Conservation (phyloP, 1,140 invertebrate genomes). For the Heliconius hewitsoni region DNA sequence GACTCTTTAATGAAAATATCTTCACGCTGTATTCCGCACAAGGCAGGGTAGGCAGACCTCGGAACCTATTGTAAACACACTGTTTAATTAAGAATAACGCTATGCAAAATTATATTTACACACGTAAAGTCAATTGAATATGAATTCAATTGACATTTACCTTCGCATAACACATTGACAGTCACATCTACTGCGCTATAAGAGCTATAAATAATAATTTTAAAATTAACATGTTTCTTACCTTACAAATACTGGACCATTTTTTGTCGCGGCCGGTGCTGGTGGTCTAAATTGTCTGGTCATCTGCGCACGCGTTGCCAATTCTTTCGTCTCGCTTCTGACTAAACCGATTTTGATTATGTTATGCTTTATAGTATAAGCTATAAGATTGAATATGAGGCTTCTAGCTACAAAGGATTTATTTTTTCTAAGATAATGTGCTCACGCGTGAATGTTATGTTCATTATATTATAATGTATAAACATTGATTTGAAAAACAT, state of each 20-base stretch:
- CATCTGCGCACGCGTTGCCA: constrained; percentile 22
- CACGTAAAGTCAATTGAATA: too few relatives aligned
- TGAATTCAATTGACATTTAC: too few relatives aligned
- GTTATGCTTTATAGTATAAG: neutral
- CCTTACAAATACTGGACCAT: neutral
- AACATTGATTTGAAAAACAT: neutral
- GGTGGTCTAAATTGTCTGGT: constrained; percentile 23
- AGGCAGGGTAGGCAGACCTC: too few relatives aligned
- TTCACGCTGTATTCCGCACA: too few relatives aligned
- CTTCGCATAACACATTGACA: too few relatives aligned
- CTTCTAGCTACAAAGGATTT: neutral
- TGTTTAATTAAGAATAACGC: too few relatives aligned
- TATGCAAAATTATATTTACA: too few relatives aligned
- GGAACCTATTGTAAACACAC: too few relatives aligned
- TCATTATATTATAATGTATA: neutral
- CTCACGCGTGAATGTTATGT: constrained; percentile 13
- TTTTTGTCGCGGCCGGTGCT: constrained; percentile 11
- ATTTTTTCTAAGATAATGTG: constrained; percentile 12
- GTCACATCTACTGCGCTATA: neutral
- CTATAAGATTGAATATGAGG: neutral
- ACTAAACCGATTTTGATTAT: neutral
- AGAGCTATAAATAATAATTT: neutral
- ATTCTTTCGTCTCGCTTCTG: constrained; percentile 20
- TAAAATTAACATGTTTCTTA: constrained; percentile 1
- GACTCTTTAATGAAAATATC: too few relatives aligned